Base-by-base conservation (phyloP, 1,140 invertebrate species). In the Camponotus floridanus region DNA sequence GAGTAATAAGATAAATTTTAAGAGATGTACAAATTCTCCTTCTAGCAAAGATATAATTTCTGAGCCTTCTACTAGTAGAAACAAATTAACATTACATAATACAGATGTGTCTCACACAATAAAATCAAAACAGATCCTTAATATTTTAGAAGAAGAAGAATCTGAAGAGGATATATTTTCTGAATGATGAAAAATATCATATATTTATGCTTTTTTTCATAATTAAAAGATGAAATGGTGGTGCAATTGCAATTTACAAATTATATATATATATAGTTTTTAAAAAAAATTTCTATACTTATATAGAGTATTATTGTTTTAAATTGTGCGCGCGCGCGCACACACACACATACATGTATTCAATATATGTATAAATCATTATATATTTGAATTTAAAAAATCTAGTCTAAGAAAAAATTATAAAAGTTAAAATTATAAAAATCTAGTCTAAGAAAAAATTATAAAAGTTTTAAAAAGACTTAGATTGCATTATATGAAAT, bases 161-260 rank as follows among this genome's bases (percentile, higher is more conserved):
- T 68, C 62, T 6, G 86, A 91, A 13, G 81, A 90, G 48, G 85
- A 90, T 33, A 51, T 86, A 45, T 91, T 91, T 83, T 61, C 64
- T n/a, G 1, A 86, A 39, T 67, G 18, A 80, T 18, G 36, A 18
- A 83, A 61, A 36, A 13, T 7, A 70, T 70, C 13, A 33, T 15
- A 33, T 76, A 45, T 51, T 2, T 15, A 51, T 18, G 1, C 3
- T 13, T 8, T 45, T 78, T 6, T 11, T 65, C 67, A 33, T 1
- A 64, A 4, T 26, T 78, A 64, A 76, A 33, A 61, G 15, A 45
- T 62, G 9, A 36, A 13, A 33, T 61, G 9, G n/a, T 62, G 26
- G n/a, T 62, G 26, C 57, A 62, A 61, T 76, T 31, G 33, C 2
- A 36, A 48, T 36, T 59, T 21, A 67, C 33, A 65, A 36, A 39